Base-by-base conservation (phyloP, 2,113 vertebrate genomes). In the Sphaerodactylus townsendi region DNA sequence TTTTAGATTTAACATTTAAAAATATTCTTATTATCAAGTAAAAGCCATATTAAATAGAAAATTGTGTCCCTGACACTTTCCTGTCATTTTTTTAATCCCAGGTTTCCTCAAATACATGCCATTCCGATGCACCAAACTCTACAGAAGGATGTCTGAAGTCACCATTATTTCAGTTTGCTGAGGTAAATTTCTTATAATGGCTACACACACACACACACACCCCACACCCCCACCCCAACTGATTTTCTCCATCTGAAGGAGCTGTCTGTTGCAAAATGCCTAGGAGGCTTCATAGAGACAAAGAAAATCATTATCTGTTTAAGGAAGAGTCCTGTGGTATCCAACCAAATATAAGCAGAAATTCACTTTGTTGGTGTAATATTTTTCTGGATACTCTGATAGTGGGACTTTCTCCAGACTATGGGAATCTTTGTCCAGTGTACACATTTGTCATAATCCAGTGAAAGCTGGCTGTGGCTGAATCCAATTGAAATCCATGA, bases 101-200 rank as follows among this genome's bases (percentile, higher is more conserved):
- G 98, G 89, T 97, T 86, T 94, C 97, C 84, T 96, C 97, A n/a
- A 96, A 92, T 86, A 93, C 95, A 69, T 96, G 95, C 85, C 95
- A 94, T 53, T 94, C 96, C 86, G 96, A 96, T 92, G 89, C 94
- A 88, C 87, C 96, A 85, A 96, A 97, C 88, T 95, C 96, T 30
- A 91, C 95, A 35, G 97, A 97, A 89, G 90, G 93, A 77, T 97
- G 95, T 91, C 96, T 96, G 83, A 96, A 97, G 81, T 96, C 97
- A 19, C 96, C 96, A 33, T 92, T 97, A 83, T 97, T 98, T 92
- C 95, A 97, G 76, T 96, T 97, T 90, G 97, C 97, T 76, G 97
- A 99, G 97, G 98, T 99, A 95, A 84, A 90, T 76, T 79, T 79
- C 46, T 75, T 79, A 59, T 30, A 70, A n/a, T n/a, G n/a, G n/a